Percentiles rank a stretch among this genome's conserved stretches.
These are phyloP conservation scores for Gallinago jamesoni DNA, from an alignment of 2,113 vertebrate genomes.

Conservation along the genomic window DNA sequence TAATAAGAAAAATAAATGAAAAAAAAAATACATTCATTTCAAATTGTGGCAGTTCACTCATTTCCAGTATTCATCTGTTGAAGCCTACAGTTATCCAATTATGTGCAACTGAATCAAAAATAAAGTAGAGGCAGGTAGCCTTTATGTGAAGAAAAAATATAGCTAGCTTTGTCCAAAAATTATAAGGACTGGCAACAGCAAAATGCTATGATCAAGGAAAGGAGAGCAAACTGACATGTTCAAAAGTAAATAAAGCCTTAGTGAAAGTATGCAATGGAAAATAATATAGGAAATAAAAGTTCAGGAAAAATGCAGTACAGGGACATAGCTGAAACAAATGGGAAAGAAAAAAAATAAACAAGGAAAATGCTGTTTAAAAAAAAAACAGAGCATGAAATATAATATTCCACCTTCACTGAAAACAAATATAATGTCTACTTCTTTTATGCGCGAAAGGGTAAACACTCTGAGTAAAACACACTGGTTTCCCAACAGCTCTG, in stretches of 20 bases:
- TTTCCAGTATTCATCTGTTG: not conserved
- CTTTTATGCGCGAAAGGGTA: not conserved
- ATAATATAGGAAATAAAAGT: not conserved
- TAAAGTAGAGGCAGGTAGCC: not conserved
- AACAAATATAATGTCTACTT: slow-evolving; percentile 4
- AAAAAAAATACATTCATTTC: not conserved
- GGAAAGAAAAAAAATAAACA: not conserved
- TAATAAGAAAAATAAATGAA: not conserved
- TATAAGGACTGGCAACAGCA: not conserved
- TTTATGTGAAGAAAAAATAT: not conserved
- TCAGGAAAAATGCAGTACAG: not conserved
- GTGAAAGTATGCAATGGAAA: not conserved
- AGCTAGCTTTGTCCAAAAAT: not conserved
- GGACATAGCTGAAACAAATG: not conserved
- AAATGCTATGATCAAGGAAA: not conserved
- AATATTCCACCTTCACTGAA: not conserved
- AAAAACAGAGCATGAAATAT: not conserved
- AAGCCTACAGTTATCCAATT: not conserved
- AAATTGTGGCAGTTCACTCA: not conserved
- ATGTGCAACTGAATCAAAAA: not conserved
- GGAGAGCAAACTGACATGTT: not conserved
- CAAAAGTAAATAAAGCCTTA: not conserved
- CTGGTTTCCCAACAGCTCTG: not conserved
- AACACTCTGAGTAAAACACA: not conserved
- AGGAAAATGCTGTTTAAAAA: not conserved